A percentile compares a stretch with the other conserved stretches of the same genome.
These are phyloP conservation scores for Platycnemis pennipes DNA, from an alignment of 2,888 invertebrate genomes.

Conservation along the genomic window DNA sequence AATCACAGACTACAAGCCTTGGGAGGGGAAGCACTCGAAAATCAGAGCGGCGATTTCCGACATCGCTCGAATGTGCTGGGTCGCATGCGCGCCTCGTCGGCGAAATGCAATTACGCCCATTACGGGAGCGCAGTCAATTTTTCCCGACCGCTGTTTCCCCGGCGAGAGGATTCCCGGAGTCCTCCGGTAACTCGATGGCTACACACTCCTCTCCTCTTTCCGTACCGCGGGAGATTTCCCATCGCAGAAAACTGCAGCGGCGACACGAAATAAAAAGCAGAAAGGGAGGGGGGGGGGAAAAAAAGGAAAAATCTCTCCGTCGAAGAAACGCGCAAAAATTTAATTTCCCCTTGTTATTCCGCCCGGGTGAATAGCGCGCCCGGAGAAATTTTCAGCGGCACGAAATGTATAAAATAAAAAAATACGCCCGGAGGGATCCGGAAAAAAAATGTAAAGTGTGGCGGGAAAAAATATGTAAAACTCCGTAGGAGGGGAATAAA, in stretches of 20 bases:
- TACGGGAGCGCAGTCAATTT: not conserved
- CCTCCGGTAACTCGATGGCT: not conserved
- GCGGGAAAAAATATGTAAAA: constrained; percentile 18
- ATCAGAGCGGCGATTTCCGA: too few relatives aligned
- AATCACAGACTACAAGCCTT: too few relatives aligned
- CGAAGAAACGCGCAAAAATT: not conserved
- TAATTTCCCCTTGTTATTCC: constrained; percentile 40
- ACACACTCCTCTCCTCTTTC: not conserved
- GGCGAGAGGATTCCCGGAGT: not conserved
- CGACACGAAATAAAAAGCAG: not conserved
- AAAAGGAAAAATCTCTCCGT: not conserved
- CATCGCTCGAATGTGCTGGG: too few relatives aligned
- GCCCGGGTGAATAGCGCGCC: not conserved
- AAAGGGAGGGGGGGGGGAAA: too few relatives aligned
- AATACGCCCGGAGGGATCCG: not conserved
- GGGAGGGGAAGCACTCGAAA: too few relatives aligned
- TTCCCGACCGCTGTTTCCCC: not conserved
- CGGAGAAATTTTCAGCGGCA: not conserved
- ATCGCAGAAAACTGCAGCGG: not conserved
- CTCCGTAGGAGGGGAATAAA: not conserved
- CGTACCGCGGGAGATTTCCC: not conserved
- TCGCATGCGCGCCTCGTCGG: not conserved
- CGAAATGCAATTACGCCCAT: not conserved
- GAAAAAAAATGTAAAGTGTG: not conserved
- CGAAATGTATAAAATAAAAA: too few relatives aligned